Conservation (phyloP, 2,113 vertebrate genomes). For the Pterocles gutturalis region DNA sequence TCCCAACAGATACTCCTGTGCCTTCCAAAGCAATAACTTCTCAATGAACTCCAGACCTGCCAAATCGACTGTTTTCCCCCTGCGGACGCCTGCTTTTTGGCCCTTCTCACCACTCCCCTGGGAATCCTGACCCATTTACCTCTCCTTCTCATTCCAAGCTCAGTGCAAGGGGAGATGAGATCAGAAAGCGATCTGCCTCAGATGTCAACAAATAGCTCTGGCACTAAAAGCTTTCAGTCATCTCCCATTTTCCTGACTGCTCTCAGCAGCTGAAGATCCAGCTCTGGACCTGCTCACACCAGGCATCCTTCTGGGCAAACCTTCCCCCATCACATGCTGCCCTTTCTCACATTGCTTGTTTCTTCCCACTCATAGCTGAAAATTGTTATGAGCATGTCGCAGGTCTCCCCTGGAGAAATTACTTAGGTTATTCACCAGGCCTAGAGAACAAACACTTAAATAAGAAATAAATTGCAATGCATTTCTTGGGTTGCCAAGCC, state of each 20-base stretch:
- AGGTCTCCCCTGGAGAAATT: slow-evolving; percentile 21
- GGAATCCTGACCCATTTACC: slow-evolving; percentile 72
- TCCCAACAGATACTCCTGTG: slow-evolving; percentile 71
- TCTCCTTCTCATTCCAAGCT: slow-evolving; percentile 64
- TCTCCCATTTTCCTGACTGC: slow-evolving; percentile 63
- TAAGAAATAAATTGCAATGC: slow-evolving; percentile 16
- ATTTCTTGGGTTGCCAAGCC: background rate
- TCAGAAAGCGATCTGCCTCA: slow-evolving; percentile 56
- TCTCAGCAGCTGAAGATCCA: slow-evolving; percentile 36
- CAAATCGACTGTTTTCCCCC: slow-evolving; percentile 70
- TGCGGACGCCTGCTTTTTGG: slow-evolving; percentile 46
- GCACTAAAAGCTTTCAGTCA: slow-evolving; percentile 69
- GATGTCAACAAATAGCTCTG: slow-evolving; percentile 61
- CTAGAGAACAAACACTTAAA: slow-evolving; percentile 31
- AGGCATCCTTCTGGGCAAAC: background rate
- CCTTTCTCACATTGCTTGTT: slow-evolving; percentile 4
- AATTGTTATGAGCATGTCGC: background rate
- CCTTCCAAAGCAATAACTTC: slow-evolving; percentile 75
- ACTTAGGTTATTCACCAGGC: background rate
- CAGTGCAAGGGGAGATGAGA: slow-evolving; percentile 62
- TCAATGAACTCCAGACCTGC: slow-evolving; percentile 73
- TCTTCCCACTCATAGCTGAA: slow-evolving; percentile 27
- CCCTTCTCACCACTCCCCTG: slow-evolving; percentile 39
- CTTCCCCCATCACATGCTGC: background rate
- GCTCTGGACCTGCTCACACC: background rate